Percentiles rank a stretch among this genome's conserved stretches.
phyloP scores from a whole-genome alignment of 2,888 invertebrate species.

The Spodoptera exigua region DNA sequence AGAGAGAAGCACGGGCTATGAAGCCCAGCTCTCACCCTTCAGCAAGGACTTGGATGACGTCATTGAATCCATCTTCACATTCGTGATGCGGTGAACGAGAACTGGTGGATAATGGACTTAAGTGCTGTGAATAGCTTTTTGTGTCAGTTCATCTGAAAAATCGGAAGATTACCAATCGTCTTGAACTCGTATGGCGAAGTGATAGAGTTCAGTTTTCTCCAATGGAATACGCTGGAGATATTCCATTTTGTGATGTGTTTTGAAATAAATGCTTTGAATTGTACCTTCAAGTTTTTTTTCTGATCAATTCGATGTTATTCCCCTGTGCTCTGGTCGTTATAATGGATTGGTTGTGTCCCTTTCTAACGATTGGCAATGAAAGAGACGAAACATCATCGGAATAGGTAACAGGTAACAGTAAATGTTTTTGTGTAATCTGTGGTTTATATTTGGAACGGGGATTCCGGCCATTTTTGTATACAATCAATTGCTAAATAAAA shows the following conservation, averaged over 20 bases:
- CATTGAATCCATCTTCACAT: conserved; percentile 84
- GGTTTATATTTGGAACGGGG: no score
- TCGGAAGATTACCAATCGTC: conserved; percentile 21
- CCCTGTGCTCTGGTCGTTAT: conserved; percentile 38
- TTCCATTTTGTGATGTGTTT: conserved; percentile 25
- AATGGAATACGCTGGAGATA: conserved; percentile 23
- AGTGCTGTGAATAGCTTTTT: conserved; percentile 60
- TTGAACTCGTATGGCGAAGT: conserved; percentile 10
- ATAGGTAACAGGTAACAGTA: conserved; percentile 37
- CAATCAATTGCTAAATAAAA: no score
- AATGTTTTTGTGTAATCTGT: conserved; percentile 22
- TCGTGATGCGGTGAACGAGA: conserved; percentile 83
- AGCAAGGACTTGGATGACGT: conserved; percentile 85
- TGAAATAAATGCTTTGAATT: conserved; percentile 44
- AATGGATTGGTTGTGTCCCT: conserved; percentile 32
- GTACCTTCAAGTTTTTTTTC: conserved; percentile 23
- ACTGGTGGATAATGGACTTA: conserved; percentile 52
- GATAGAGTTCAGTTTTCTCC: conserved; percentile 12
- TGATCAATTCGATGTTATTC: conserved; percentile 53
- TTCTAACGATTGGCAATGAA: conserved; percentile 23
- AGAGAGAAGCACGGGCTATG: conserved; percentile 74
- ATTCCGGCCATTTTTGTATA: no score
- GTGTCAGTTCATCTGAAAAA: conserved; percentile 34
- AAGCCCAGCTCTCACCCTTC: conserved; percentile 84
- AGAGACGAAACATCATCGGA: conserved; percentile 40